These are phyloP conservation scores for Psephotus haematonotus DNA, from an alignment of 2,113 vertebrate genomes.

Conservation along the genomic window DNA sequence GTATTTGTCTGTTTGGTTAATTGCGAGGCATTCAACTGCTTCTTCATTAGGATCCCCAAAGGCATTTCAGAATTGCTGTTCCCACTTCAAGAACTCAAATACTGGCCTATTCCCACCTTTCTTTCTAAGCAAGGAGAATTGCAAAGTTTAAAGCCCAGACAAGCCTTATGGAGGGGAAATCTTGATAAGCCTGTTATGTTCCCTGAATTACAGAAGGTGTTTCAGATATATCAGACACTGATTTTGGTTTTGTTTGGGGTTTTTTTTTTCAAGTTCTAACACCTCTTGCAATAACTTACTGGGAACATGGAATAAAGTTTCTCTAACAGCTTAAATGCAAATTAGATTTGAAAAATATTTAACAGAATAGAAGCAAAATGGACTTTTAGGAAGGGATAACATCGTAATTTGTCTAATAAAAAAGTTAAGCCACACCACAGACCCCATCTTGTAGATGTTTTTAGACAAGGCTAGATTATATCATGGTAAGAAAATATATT, in stretches of 20 bases:
- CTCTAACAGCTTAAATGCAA: background rate
- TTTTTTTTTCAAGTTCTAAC: background rate
- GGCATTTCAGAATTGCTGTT: background rate
- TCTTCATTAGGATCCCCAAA: background rate
- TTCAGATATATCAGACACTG: background rate
- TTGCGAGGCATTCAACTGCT: background rate
- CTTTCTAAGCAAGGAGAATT: background rate
- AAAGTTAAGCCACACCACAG: background rate
- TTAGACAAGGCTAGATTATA: background rate
- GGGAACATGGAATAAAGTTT: background rate
- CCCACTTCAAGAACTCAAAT: background rate
- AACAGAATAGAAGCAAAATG: background rate
- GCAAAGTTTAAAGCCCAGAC: background rate
- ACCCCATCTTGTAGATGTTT: background rate
- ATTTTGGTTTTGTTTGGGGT: background rate
- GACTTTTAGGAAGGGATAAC: background rate
- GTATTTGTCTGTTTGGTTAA: background rate
- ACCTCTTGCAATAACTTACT: background rate
- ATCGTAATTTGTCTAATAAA: background rate
- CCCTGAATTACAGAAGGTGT: background rate
- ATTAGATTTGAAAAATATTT: background rate
- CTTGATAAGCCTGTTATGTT: background rate
- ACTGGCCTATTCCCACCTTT: background rate
- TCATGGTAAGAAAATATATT: background rate
- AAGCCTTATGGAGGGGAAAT: background rate